Evolutionary conservation across 2,797 vertebrate species (phyloP).

Genomic region (Sebastes trivittatus): DNA sequence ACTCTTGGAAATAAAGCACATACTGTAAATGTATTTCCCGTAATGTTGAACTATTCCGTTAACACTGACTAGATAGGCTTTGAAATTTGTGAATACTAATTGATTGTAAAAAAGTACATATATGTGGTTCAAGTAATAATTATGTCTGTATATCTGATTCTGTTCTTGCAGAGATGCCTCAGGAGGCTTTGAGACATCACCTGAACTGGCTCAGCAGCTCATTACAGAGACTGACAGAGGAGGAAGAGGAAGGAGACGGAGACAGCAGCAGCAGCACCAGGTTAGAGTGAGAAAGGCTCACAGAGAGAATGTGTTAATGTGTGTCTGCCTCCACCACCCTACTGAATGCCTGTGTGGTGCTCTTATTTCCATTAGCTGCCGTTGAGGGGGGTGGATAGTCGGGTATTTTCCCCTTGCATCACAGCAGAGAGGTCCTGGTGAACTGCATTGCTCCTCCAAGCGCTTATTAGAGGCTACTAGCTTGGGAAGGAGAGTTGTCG

Average conservation of each 20-base stretch:
- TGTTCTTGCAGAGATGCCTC: conserved; percentile 76
- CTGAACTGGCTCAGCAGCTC: conserved; percentile 76
- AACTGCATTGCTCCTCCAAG: conserved; percentile 51
- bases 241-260: conserved; percentile 62
- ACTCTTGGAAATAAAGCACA: neutral
- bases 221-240: conserved; percentile 75
- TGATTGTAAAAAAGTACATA: neutral
- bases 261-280: conserved; percentile 44
- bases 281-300: conserved; percentile 54
- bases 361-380: conserved; percentile 64
- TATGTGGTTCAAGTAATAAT: conserved; percentile 4
- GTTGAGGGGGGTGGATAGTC: conserved; percentile 59
- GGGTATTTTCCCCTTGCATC: conserved; percentile 62
- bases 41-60: neutral
- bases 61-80: neutral
- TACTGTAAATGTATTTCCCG: neutral
- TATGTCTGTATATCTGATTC: conserved; percentile 22
- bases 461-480: conserved; percentile 67
- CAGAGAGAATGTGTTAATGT: conserved; percentile 50
- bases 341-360: conserved; percentile 45
- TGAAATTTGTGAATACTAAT: neutral
- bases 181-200: conserved; percentile 75
- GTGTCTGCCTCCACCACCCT: conserved; percentile 33
- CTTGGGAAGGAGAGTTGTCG: conserved; percentile 34
- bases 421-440: conserved; percentile 55